These are phyloP conservation scores for Agrilus cyanescens DNA, from an alignment of 2,888 invertebrate species.

Conservation along the genomic window DNA sequence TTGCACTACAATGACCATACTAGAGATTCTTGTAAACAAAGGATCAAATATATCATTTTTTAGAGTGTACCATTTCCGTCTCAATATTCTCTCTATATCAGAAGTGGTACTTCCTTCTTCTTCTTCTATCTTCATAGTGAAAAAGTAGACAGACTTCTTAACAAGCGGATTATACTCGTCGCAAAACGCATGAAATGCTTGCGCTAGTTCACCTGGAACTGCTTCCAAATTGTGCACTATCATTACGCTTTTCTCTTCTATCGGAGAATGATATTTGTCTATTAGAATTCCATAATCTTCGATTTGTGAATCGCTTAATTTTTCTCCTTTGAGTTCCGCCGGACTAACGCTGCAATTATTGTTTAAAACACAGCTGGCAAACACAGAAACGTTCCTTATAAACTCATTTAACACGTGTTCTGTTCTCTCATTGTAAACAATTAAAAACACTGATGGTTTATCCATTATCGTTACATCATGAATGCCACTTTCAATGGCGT, in stretches of 20 bases:
- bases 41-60: slow-evolving; percentile 34
- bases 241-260: slow-evolving; percentile 26
- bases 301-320: slow-evolving; percentile 24
- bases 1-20: slow-evolving; percentile 25
- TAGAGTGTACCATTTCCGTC: slow-evolving; percentile 30
- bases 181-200: slow-evolving; percentile 45
- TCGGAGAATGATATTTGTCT: slow-evolving; percentile 18
- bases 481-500: slow-evolving; percentile 26
- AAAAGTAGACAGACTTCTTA: slow-evolving; percentile 32
- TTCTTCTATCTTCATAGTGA: slow-evolving; percentile 32
- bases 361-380: slow-evolving; percentile 24
- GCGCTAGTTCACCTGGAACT: slow-evolving; percentile 31
- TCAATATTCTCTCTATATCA: slow-evolving; percentile 29
- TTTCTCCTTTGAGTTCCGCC: slow-evolving; percentile 21
- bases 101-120: slow-evolving; percentile 17
- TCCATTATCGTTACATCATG: slow-evolving; percentile 23
- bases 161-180: slow-evolving; percentile 41
- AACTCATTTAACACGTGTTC: slow-evolving; percentile 24
- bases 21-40: slow-evolving; percentile 37
- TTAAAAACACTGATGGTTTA: slow-evolving; percentile 32
- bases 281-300: slow-evolving; percentile 27
- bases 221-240: slow-evolving; percentile 30
- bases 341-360: slow-evolving; percentile 17
- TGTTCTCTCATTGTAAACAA: slow-evolving; percentile 29
- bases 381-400: slow-evolving; percentile 25